These are phyloP conservation scores for Gnathonemus longibarbis DNA, from an alignment of 2,113 vertebrate genomes.

Conservation along the genomic window DNA sequence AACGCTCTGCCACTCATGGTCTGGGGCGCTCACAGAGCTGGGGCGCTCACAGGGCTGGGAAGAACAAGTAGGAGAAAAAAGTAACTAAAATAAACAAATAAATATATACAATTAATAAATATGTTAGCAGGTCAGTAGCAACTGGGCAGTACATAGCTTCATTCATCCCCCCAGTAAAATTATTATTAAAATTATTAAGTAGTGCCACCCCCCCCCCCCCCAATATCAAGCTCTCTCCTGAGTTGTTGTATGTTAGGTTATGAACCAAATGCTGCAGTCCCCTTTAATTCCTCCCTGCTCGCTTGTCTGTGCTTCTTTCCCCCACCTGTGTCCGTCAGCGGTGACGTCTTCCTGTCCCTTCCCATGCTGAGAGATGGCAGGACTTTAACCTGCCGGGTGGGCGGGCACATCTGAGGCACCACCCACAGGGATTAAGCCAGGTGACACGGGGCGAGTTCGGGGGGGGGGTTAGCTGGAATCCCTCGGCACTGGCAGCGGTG, in stretches of 20 bases:
- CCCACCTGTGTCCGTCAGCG: background rate
- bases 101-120: too few relatives aligned
- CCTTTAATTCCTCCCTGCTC: background rate
- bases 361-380: slow-evolving; percentile 50
- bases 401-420: slow-evolving; percentile 37
- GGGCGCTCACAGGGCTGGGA: too few relatives aligned
- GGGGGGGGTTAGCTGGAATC: background rate
- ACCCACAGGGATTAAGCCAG: slow-evolving; percentile 8
- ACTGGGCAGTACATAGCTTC: background rate
- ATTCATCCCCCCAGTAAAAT: background rate
- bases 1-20: background rate
- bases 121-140: too few relatives aligned
- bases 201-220: background rate
- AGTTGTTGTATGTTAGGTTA: background rate
- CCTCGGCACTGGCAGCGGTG: background rate
- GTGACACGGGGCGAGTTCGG: background rate
- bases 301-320: background rate
- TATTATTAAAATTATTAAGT: background rate
- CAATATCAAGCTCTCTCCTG: background rate
- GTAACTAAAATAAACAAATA: too few relatives aligned
- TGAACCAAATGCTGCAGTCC: background rate
- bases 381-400: slow-evolving; percentile 57
- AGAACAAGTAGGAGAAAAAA: too few relatives aligned
- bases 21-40: too few relatives aligned
- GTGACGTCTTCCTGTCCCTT: slow-evolving; percentile 6